A percentile compares a stretch with the other conserved stretches of the same genome.
phyloP scores from a whole-genome alignment of 2,113 vertebrate species.

The Chlorodrepanis virens region DNA sequence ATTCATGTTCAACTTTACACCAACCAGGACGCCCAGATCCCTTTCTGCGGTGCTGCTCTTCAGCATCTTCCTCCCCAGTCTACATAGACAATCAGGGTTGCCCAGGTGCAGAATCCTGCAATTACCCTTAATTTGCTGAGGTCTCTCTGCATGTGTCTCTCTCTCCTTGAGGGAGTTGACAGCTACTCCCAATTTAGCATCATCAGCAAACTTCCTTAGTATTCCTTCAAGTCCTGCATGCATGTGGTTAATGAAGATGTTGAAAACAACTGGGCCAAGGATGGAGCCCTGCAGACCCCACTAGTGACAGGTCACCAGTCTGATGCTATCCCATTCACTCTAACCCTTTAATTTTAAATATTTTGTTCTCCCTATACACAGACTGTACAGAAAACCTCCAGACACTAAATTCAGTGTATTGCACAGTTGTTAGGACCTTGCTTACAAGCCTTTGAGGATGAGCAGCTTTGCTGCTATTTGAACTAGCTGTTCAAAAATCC shows the following conservation, averaged over 20 bases:
- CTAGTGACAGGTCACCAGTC: no score
- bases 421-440: neutral
- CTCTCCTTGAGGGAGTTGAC: neutral
- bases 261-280: neutral
- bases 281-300: neutral
- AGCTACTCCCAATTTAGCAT: neutral
- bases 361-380: neutral
- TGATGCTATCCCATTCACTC: neutral
- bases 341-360: neutral
- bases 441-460: neutral
- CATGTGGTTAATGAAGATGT: neutral
- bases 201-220: fast-evolving
- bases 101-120: neutral
- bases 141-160: neutral
- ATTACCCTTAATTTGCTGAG: neutral
- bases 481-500: neutral
- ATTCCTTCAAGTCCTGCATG: neutral
- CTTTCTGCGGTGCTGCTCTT: fast-evolving
- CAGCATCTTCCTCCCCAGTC: neutral
- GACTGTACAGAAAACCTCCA: neutral
- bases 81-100: neutral
- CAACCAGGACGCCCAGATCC: fast-evolving
- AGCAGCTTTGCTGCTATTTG: neutral
- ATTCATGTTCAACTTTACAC: fast-evolving
- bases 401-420: neutral